A percentile compares a stretch with the other conserved stretches of the same genome.
phyloP scores from a whole-genome alignment of 2,888 invertebrate genomes.

The Prosopocoilus inquinatus region DNA sequence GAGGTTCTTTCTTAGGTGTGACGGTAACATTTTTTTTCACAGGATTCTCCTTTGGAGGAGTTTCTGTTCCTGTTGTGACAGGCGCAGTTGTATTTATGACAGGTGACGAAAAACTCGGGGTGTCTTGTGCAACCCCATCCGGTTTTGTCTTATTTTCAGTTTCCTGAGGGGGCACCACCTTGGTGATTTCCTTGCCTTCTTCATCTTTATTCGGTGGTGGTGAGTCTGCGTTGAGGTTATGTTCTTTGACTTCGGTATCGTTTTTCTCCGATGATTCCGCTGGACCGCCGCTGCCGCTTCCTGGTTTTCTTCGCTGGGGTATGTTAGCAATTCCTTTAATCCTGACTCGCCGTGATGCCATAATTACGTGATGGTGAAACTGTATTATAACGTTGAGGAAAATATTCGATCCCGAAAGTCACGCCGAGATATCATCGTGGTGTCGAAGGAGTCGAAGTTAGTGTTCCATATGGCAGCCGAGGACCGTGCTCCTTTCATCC shows the following conservation, averaged over 20 bases:
- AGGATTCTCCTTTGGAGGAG: no score
- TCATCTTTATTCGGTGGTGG: not conserved
- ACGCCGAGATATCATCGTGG: constrained; percentile 10
- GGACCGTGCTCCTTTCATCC: constrained; percentile 17
- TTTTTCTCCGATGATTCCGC: constrained; percentile 47
- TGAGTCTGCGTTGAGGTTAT: constrained; percentile 13
- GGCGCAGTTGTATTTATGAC: no score
- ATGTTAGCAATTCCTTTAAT: constrained; percentile 73
- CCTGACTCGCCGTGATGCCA: constrained; percentile 68
- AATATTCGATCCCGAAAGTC: constrained; percentile 16
- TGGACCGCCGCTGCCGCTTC: constrained; percentile 6
- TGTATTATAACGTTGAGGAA: constrained; percentile 13
- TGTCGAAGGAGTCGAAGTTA: not conserved
- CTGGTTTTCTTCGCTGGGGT: constrained; percentile 55
- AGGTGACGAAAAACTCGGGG: no score
- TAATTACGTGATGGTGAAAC: constrained; percentile 33
- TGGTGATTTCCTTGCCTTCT: no score
- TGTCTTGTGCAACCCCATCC: no score
- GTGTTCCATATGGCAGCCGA: constrained; percentile 24
- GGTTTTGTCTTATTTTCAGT: no score
- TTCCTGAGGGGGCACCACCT: no score
- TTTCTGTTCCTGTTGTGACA: no score
- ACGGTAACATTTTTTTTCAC: not conserved
- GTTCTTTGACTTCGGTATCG: constrained; percentile 6
- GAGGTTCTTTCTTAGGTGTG: not conserved